Conservation (phyloP, 2,113 vertebrate genomes). For the Oceanodroma tethys region DNA sequence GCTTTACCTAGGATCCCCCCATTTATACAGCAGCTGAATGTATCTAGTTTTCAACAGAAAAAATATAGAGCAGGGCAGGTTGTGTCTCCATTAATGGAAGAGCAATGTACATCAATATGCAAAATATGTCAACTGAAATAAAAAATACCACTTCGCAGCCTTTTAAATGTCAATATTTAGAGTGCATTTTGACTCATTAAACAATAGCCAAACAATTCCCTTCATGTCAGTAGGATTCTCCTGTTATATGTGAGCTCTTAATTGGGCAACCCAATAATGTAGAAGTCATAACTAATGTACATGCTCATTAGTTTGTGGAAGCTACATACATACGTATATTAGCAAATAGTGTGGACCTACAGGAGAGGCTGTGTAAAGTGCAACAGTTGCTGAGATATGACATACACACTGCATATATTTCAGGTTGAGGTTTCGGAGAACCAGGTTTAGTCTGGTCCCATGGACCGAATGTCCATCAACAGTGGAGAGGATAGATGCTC, state of each 20-base stretch:
- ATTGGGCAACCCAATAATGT: neutral
- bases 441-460: neutral
- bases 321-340: neutral
- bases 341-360: neutral
- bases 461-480: neutral
- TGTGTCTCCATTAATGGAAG: neutral
- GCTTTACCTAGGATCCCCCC: neutral
- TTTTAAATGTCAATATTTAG: neutral
- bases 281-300: neutral
- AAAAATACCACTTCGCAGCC: neutral
- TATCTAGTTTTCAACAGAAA: neutral
- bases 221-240: neutral
- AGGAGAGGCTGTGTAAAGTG: neutral
- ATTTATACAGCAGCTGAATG: neutral
- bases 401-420: neutral
- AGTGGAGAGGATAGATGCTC: neutral
- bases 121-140: neutral
- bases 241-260: neutral
- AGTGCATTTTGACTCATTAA: neutral
- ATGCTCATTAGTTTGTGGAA: neutral
- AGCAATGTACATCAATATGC: neutral
- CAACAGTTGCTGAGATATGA: neutral
- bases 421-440: neutral
- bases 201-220: neutral
- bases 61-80: neutral